Percentiles rank a stretch among this genome's conserved stretches.
Evolutionary conservation across 2,888 invertebrate species (phyloP).

Genomic region (Plagiodera versicolora): DNA sequence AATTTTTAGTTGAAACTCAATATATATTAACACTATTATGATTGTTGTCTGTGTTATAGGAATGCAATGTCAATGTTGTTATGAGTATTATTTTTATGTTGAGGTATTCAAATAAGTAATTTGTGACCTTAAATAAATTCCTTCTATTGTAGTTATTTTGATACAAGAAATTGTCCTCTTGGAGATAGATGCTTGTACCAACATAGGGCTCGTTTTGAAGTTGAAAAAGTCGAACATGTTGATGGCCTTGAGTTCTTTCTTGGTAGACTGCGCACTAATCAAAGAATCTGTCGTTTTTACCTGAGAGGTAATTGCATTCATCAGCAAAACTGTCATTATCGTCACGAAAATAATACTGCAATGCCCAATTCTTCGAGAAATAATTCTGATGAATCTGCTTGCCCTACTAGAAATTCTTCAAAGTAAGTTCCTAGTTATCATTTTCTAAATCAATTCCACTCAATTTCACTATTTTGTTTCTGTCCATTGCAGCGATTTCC

Average conservation of each 20-base stretch:
- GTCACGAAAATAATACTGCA: conserved; percentile 32
- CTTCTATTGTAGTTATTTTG: conserved; percentile 33
- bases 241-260: conserved; percentile 34
- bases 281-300: conserved; percentile 40
- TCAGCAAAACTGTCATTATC: conserved; percentile 41
- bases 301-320: conserved; percentile 40
- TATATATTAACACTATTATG: no score
- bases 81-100: neutral
- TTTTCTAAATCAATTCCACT: neutral
- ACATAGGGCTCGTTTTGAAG: conserved; percentile 34
- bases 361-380: conserved; percentile 12
- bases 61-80: no score
- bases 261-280: conserved; percentile 29
- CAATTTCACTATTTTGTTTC: conserved; percentile 1
- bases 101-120: neutral
- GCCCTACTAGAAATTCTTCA: conserved; percentile 9
- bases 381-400: conserved; percentile 10
- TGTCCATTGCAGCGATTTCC: no score
- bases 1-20: no score
- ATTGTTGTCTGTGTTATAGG: no score
- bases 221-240: conserved; percentile 32
- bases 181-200: conserved; percentile 31
- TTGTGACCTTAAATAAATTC: no score
- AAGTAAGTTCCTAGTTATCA: conserved; percentile 8
- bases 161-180: conserved; percentile 29